phyloP scores from a whole-genome alignment of 2,888 invertebrate species.

The Lycaena phlaeas region DNA sequence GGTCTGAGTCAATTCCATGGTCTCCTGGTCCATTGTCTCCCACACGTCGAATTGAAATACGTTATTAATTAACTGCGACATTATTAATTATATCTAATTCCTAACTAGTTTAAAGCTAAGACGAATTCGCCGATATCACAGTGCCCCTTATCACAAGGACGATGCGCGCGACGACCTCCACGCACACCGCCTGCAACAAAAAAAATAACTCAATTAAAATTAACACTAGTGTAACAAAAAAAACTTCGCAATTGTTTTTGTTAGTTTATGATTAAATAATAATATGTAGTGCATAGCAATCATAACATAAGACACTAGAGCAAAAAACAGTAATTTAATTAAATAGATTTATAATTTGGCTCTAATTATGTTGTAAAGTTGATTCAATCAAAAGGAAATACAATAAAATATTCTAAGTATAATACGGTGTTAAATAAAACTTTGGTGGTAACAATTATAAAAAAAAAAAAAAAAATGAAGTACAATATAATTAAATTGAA shows the following conservation, averaged over 20 bases:
- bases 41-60: conserved; percentile 48
- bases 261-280: too few relatives aligned
- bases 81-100: conserved; percentile 46
- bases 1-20: conserved; percentile 50
- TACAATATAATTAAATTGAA: too few relatives aligned
- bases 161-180: conserved; percentile 63
- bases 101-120: conserved; percentile 71
- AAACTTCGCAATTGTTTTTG: too few relatives aligned
- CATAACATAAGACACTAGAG: too few relatives aligned
- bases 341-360: conserved; percentile 5
- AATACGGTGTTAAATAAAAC: too few relatives aligned
- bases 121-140: conserved; percentile 72
- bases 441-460: too few relatives aligned
- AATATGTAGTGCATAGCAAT: too few relatives aligned
- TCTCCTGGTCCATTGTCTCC: conserved; percentile 55
- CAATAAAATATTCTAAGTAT: too few relatives aligned
- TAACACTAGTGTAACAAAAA: conserved; percentile 7
- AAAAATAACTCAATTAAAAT: conserved; percentile 29
- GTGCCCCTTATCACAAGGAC: conserved; percentile 70
- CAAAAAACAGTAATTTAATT: too few relatives aligned
- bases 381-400: too few relatives aligned
- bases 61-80: conserved; percentile 53
- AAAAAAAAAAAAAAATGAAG: too few relatives aligned
- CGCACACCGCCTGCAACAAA: conserved; percentile 71
- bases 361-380: too few relatives aligned